Evolutionary conservation across 1,140 invertebrate species (phyloP).

Genomic region (Drosophila nigromelanica): DNA sequence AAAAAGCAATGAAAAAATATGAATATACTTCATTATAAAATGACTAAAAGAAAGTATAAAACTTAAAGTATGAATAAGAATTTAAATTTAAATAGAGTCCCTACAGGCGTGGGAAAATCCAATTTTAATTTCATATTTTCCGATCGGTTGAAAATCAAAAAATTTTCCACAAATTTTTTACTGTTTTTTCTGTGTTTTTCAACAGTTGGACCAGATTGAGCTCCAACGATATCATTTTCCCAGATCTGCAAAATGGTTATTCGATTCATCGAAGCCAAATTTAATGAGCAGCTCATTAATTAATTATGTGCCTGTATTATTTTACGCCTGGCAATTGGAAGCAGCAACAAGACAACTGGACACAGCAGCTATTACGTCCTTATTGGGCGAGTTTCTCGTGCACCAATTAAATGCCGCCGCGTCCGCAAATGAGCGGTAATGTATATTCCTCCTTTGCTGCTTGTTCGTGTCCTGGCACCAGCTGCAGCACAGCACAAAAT

Average conservation of each 20-base stretch:
- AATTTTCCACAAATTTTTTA: too few species aligned
- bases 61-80: too few species aligned
- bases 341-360: too few species aligned
- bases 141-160: too few species aligned
- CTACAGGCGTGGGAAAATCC: too few species aligned
- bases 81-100: too few species aligned
- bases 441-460: constrained; percentile 92
- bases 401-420: constrained; percentile 96
- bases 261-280: constrained; percentile 71
- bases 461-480: constrained; percentile 90
- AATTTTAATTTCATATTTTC: too few species aligned
- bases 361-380: constrained; percentile 88
- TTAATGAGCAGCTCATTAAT: constrained; percentile 47
- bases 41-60: background rate
- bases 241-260: constrained; percentile 83
- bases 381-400: constrained; percentile 90
- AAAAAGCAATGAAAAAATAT: constrained; percentile 9
- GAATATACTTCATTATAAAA: constrained; percentile 20
- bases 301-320: constrained; percentile 56
- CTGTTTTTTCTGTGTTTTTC: constrained; percentile 58
- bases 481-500: constrained; percentile 83
- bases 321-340: background rate
- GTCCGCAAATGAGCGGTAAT: constrained; percentile 91
- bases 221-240: constrained; percentile 90
- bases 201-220: constrained; percentile 87